Evolutionary conservation across 2,113 vertebrate genomes (phyloP).

Genomic region (Petaurus breviceps): DNA sequence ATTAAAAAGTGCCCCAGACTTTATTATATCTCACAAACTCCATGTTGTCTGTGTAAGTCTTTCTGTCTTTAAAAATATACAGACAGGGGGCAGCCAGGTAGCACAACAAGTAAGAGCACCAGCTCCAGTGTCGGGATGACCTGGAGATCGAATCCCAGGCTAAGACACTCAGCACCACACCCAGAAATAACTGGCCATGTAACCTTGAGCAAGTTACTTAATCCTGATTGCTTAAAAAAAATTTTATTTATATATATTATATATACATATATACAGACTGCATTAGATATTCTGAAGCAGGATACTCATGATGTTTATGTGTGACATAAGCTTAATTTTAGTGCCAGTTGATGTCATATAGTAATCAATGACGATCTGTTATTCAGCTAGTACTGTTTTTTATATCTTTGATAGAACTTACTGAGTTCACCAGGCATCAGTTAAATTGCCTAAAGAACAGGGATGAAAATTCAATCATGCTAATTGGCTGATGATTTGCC

Average conservation of each 20-base stretch:
- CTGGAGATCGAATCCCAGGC: no score
- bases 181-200: no score
- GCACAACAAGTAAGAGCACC: no score
- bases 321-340: not conserved
- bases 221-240: no score
- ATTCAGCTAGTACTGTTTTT: not conserved
- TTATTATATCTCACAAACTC: not conserved
- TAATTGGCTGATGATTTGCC: not conserved
- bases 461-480: not conserved
- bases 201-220: no score
- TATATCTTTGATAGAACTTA: not conserved
- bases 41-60: not conserved
- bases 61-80: not conserved
- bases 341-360: not conserved
- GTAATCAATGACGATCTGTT: not conserved
- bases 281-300: not conserved
- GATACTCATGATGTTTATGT: not conserved
- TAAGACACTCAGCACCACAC: no score
- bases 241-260: no score
- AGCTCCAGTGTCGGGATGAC: no score
- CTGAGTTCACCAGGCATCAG: not conserved
- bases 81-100: no score
- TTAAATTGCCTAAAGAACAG: not conserved
- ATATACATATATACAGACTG: not conserved
- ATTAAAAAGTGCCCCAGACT: not conserved